Percentiles rank a stretch among this genome's conserved stretches.
phyloP scores from a whole-genome alignment of 2,888 invertebrate species.

The Sminthurides aquaticus region DNA sequence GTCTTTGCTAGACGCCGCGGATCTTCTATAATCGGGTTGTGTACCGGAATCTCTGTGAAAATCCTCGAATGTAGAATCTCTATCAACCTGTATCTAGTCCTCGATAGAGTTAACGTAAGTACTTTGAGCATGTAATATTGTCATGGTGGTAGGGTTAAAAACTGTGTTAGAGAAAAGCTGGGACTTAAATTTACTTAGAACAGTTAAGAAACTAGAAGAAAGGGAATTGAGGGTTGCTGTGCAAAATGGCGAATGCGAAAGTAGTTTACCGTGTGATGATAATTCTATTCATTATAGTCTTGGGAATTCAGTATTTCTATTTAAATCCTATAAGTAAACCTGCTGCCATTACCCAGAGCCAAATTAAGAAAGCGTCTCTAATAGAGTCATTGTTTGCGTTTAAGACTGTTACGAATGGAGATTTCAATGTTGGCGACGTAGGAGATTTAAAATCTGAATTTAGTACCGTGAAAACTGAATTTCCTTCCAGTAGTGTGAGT shows the following conservation, averaged over 20 bases:
- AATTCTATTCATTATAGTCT: conserved; percentile 14
- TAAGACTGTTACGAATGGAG: conserved; percentile 12
- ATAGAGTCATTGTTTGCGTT: conserved; percentile 14
- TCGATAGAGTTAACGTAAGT: too few species aligned
- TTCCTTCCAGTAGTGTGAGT: conserved; percentile 1
- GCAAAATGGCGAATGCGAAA: conserved; percentile 10
- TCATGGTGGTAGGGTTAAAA: too few species aligned
- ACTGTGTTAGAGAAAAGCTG: too few species aligned
- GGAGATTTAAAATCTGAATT: not conserved
- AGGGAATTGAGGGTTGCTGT: not conserved
- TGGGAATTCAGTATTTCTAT: conserved; percentile 21
- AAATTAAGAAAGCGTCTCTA: not conserved
- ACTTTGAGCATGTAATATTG: too few species aligned
- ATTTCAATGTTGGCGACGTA: not conserved
- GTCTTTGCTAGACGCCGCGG: too few species aligned
- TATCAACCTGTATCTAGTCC: too few species aligned
- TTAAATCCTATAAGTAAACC: conserved; percentile 16
- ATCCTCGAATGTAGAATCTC: too few species aligned
- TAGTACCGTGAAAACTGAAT: not conserved
- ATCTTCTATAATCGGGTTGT: too few species aligned
- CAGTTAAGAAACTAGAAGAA: not conserved
- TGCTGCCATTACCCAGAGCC: not conserved
- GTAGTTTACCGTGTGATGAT: conserved; percentile 10
- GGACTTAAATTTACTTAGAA: too few species aligned
- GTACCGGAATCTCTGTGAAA: too few species aligned